A percentile compares a stretch with the other conserved stretches of the same genome.
Conservation (phyloP, 2,888 invertebrate genomes). For the Spilosoma lubricipeda region DNA sequence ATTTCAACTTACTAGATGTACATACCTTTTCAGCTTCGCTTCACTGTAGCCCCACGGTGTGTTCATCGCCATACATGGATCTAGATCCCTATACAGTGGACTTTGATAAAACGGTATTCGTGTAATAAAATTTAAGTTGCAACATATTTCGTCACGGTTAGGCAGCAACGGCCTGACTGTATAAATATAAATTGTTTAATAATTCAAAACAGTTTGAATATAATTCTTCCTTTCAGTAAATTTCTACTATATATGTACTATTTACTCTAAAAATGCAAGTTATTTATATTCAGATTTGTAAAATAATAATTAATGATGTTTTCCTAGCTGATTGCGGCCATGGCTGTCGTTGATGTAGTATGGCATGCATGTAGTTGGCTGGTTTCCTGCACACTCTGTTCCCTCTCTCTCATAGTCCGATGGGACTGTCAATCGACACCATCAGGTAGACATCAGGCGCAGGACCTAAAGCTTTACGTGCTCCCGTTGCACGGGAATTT, state of each 20-base stretch:
- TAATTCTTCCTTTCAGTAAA: not conserved
- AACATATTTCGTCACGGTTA: not conserved
- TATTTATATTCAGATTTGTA: too few relatives aligned
- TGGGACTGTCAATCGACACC: too few relatives aligned
- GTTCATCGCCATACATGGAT: conserved; percentile 41
- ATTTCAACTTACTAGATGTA: not conserved
- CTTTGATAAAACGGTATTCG: conserved; percentile 40
- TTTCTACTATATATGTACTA: not conserved
- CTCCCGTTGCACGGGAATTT: too few relatives aligned
- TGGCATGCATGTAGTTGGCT: too few relatives aligned
- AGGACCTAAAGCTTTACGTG: too few relatives aligned
- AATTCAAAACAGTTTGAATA: not conserved
- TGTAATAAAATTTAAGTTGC: conserved; percentile 9
- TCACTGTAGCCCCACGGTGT: conserved; percentile 2
- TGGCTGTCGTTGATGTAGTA: too few relatives aligned
- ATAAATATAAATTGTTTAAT: not conserved
- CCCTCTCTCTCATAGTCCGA: too few relatives aligned
- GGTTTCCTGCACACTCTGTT: too few relatives aligned
- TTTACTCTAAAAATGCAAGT: not conserved
- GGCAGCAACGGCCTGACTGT: not conserved
- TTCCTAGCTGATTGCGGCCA: too few relatives aligned
- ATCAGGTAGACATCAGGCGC: too few relatives aligned
- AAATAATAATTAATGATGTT: too few relatives aligned
- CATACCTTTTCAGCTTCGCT: not conserved
- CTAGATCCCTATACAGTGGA: conserved; percentile 41